Base-by-base conservation (phyloP, 2,888 invertebrate species). In the Papilio demoleus region DNA sequence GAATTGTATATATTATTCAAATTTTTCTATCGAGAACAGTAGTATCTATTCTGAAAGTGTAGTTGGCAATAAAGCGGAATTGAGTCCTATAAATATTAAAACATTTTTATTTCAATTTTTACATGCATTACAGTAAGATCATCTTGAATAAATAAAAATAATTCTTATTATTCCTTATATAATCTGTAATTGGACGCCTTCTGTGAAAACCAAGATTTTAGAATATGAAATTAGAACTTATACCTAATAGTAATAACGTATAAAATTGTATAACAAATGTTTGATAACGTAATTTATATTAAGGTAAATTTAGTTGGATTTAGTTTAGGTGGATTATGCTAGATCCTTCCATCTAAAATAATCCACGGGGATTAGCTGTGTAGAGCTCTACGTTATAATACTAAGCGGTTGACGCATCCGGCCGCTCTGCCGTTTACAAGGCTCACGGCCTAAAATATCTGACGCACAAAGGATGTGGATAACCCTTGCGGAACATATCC, bases 401-500 rank as follows among this genome's bases (percentile, higher is more conserved):
- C 73, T 75, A 72, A 70, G 72, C 68, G 71, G 74, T 73, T 74
- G 71, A 68, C 68, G 71, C 71, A 74, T 76, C 74, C 75, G 72
- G 73, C 73, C 73, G 68, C 71, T 68, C 62, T 67, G 69, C 67
- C 70, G 70, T 64, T 73, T 68, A 70, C 73, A 71, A 70, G 70
- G 66, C 71, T 73, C 65, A 71, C 64, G 71, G 42, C 56, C 72
- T 70, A 70, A 70, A 75, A 74, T 73, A 72, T 73, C 69, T 56
- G 67, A 72, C 70, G 71, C 72, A 75, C 73, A 76, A 73, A 74
- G 74, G 76, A 75, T 73, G 75, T 74, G 75, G 74, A 70, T 70
- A 70, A 68, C 71, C 71, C 71, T 72, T 71, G 70, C 60, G 71
- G 65, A 69, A 61, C 53, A 31, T 36, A 65, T 45, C 65, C 34